Evolutionary conservation across 1,140 invertebrate species (phyloP), one percentile per base, ranked within the genome.

Genomic region (Drosophila santomea): DNA sequence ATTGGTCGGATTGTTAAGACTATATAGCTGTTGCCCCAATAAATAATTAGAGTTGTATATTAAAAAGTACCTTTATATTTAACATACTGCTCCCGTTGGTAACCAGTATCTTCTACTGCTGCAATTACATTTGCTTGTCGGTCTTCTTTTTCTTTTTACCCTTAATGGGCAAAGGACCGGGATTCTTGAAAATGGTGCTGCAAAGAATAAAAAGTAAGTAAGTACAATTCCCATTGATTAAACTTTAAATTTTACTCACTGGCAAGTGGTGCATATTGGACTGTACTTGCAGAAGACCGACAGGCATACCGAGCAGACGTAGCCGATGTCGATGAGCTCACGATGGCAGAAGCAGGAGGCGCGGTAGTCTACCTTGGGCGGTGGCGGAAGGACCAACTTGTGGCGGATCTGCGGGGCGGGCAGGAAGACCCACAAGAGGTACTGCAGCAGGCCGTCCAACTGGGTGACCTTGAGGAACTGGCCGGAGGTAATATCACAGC

Each of bases 291-390:
- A 99, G 93, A 99, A 99, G 81, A 99, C 97, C 86, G 98, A 98
- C 25, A 99, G 94, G 93, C 99, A 99, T 63, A 99, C 97, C 4
- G 98, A 99, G 93, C 98, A 99, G 14, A 99, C 98, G 93, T 97
- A 99, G 57, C 98, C 98, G 84, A 99, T 97, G 86, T 99, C 98
- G 50, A 99, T 96, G 35, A 99, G 94, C 84, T 98, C 97, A n/a
- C 98, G 94, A 93, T 99, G 98, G 92, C 98, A 99, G 94, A 99
- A 99, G 93, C 98, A 99, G 0, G 98, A 98, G 20, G 98, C 98
- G 79, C 98, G 93, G 92, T 99, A 99, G 93, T 99, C 98, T 11
- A 99, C 97, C 78, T 98, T 97, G 0, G 96, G 96, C 7, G 97
- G 95, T 1, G 97, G 97, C 1, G 98, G 98, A 45, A 99, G 90